Evolutionary conservation across 2,113 vertebrate species (phyloP).

Genomic region (Melierax canorus): DNA sequence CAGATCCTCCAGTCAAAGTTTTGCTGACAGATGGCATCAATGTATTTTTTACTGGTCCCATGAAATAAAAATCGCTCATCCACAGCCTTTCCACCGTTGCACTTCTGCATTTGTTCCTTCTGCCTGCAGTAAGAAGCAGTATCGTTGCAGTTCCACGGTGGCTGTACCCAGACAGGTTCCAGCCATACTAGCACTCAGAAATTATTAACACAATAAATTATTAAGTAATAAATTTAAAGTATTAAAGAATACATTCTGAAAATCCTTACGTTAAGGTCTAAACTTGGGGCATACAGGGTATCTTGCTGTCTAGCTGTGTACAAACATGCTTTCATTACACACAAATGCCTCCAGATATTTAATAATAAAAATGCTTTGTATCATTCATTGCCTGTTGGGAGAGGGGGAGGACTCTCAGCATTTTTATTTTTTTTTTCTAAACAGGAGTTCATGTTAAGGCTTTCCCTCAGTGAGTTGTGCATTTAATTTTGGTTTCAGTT

Average conservation of each 20-base stretch:
- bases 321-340: not conserved
- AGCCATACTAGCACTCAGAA: not conserved
- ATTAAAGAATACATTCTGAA: not conserved
- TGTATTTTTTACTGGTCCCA: conserved; percentile 57
- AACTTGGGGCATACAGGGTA: not conserved
- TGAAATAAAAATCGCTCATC: conserved; percentile 70
- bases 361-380: not conserved
- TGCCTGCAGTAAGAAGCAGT: conserved; percentile 55
- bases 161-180: not conserved
- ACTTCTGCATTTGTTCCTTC: conserved; percentile 73
- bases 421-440: not conserved
- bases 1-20: conserved; percentile 79
- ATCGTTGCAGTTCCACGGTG: not conserved
- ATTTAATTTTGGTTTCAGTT: not conserved
- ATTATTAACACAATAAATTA: not conserved
- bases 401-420: not conserved
- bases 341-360: not conserved
- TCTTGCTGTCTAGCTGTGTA: not conserved
- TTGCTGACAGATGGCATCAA: conserved; percentile 74
- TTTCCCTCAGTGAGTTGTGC: not conserved
- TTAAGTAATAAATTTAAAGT: not conserved
- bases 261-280: not conserved
- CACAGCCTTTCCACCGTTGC: conserved; percentile 43
- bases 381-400: not conserved
- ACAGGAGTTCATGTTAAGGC: not conserved